Conservation (phyloP, 2,113 vertebrate genomes). For the Myxocyprinus asiaticus region DNA sequence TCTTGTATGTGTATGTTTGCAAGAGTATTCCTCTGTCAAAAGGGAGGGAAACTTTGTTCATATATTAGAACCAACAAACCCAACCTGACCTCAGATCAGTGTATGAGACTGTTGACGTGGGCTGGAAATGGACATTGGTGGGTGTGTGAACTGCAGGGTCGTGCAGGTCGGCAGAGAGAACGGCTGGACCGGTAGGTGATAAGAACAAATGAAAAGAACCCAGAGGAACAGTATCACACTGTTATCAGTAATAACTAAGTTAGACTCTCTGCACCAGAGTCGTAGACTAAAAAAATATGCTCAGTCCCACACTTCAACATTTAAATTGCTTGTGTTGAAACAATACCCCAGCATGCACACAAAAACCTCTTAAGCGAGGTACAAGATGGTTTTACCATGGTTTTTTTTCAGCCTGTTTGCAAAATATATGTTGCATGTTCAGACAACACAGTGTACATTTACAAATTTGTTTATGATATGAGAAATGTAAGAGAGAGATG, state of each 20-base stretch:
- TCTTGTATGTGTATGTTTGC: too few species aligned
- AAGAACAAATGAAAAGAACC: constrained; percentile 41
- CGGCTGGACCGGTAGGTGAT: constrained; percentile 26
- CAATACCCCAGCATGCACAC: too few species aligned
- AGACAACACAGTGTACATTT: background rate
- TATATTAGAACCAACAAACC: too few species aligned
- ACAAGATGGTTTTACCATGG: too few species aligned
- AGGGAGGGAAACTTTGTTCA: too few species aligned
- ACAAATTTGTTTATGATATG: background rate
- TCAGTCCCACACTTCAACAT: too few species aligned
- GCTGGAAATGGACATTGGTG: constrained; percentile 26
- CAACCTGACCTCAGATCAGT: too few species aligned
- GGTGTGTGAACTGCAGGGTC: background rate
- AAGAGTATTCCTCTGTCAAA: too few species aligned
- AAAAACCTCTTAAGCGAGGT: too few species aligned
- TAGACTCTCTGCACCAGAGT: constrained; percentile 15
- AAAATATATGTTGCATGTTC: background rate
- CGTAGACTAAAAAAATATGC: background rate
- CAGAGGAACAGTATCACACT: constrained; percentile 32
- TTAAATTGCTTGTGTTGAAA: too few species aligned
- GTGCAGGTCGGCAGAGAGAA: constrained; percentile 24
- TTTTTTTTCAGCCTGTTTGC: background rate
- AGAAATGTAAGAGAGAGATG: background rate
- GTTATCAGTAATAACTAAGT: constrained; percentile 22
- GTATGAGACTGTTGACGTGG: background rate